Evolutionary conservation across 2,113 vertebrate genomes (phyloP), one percentile per base, ranked within the genome.

Genomic region (Eolophus roseicapilla): DNA sequence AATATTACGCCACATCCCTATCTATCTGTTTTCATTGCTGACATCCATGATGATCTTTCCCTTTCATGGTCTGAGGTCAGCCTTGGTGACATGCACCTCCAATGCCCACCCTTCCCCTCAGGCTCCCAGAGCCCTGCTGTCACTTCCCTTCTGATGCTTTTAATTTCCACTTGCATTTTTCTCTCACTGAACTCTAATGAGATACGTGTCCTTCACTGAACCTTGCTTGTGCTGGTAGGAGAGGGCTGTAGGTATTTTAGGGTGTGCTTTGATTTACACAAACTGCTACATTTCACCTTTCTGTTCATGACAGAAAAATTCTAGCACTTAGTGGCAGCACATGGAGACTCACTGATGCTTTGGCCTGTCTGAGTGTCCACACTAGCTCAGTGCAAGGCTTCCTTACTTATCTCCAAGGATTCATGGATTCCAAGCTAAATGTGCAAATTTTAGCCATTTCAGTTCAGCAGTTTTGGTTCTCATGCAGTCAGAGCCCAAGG

Each of bases 11-110:
- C 88, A 93, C 69, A 90, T 83, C 50, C 37, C 64, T 88, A 50
- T 92, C 85, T 88, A 50, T 92, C 85, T 88, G 76, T 60, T 95
- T 75, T 88, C 21, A 19, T 86, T 92, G 75, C 79, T 83, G 60
- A 57, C 68, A 93, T 84, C 33, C 33, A 17, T 41, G 55, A 60
- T 49, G 31, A 93, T 43, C 46, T 86, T 87, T 87, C 35, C 23
- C 23, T 90, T 79, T n/a, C 39, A 8, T 13, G 29, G 50, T 63
- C 68, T 93, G 79, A 91, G 64, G 20, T 86, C 86, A 87, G 62
- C 65, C 29, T 64, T 84, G 73, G 55, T 93, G 68, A 86, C 64
- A 80, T 83, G 67, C 14, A 39, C 7, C 4, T 49, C 70, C 2
- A 2, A 12, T 70, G 88, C 46, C 53, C 82, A 63, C 76, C 79